phyloP scores from a whole-genome alignment of 2,888 invertebrate species.

The Limnephilus lunatus region DNA sequence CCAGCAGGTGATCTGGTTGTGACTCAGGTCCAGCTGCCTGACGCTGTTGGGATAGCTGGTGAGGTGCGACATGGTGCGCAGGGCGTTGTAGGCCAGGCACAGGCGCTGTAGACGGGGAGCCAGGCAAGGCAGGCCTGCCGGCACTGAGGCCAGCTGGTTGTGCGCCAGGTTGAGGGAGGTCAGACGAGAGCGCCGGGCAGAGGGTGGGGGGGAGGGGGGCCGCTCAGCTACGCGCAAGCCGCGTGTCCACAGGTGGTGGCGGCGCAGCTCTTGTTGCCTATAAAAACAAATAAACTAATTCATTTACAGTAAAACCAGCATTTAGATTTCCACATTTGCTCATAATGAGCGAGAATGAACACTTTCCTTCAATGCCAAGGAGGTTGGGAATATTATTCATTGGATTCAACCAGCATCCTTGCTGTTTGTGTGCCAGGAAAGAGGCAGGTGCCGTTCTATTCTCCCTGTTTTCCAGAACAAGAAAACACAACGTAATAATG shows the following conservation, averaged over 20 bases:
- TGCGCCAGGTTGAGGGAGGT: constrained; percentile 91
- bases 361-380: too few relatives aligned
- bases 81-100: constrained; percentile 93
- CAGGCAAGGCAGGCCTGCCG: constrained; percentile 92
- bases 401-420: background rate
- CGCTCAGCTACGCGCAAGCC: constrained; percentile 82
- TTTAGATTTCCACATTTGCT: background rate
- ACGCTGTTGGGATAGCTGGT: constrained; percentile 93
- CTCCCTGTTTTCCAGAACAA: background rate
- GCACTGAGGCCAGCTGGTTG: constrained; percentile 93
- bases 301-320: too few relatives aligned
- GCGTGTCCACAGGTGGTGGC: constrained; percentile 87
- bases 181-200: constrained; percentile 81
- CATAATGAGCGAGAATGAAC: too few relatives aligned
- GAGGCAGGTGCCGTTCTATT: background rate
- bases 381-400: background rate
- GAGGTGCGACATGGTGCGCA: constrained; percentile 87
- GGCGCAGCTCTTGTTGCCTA: constrained; percentile 81
- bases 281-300: background rate
- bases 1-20: constrained; percentile 94
- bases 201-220: constrained; percentile 76
- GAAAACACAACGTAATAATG: background rate
- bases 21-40: constrained; percentile 94
- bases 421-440: background rate
- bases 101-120: constrained; percentile 91